These are phyloP conservation scores for Chiroxiphia lanceolata DNA, from an alignment of 2,797 vertebrate genomes.

Conservation along the genomic window DNA sequence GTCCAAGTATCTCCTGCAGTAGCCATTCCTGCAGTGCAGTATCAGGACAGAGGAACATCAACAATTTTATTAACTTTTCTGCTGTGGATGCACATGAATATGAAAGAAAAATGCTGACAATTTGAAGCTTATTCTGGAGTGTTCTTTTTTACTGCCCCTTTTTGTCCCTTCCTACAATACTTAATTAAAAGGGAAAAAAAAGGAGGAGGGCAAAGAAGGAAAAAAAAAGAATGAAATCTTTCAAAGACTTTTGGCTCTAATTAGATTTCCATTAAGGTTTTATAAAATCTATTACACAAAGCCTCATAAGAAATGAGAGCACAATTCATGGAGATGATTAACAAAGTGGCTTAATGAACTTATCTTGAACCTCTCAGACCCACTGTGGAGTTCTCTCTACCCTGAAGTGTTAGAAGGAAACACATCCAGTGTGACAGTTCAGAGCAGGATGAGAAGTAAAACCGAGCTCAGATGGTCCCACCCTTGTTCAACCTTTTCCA, in stretches of 20 bases:
- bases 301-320: slow-evolving; percentile 47
- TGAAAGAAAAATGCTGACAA: neutral
- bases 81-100: neutral
- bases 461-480: neutral
- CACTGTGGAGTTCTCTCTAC: neutral
- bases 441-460: neutral
- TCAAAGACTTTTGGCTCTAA: slow-evolving; percentile 31
- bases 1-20: neutral
- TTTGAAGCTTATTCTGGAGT: neutral
- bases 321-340: slow-evolving; percentile 51
- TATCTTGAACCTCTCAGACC: slow-evolving; percentile 20
- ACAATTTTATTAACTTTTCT: neutral
- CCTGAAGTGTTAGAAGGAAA: neutral
- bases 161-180: neutral
- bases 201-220: neutral
- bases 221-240: neutral
- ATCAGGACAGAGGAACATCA: neutral
- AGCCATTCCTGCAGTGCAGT: neutral
- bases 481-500: neutral
- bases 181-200: neutral
- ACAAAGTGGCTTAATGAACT: slow-evolving; percentile 56
- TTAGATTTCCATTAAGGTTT: slow-evolving; percentile 65
- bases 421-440: neutral
- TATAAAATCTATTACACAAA: slow-evolving; percentile 53
- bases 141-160: neutral